phyloP scores from a whole-genome alignment of 2,888 invertebrate species.

The Drosophila koepferae region DNA sequence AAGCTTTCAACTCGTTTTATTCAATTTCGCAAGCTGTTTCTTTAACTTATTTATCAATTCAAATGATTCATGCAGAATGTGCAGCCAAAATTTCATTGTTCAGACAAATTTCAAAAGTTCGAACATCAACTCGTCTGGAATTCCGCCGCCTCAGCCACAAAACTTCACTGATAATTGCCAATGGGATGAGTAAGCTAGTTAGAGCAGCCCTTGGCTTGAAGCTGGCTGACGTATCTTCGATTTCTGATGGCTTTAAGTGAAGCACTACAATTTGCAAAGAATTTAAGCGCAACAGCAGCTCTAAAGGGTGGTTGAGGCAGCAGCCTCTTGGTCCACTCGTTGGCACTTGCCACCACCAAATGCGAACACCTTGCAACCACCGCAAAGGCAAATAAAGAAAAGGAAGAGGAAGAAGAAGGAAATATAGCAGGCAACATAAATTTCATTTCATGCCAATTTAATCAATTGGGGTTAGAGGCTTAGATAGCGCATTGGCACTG shows the following conservation, averaged over 20 bases:
- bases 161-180: conserved; percentile 31
- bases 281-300: conserved; percentile 36
- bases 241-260: conserved; percentile 35
- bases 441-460: conserved; percentile 80
- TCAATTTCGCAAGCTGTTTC: background rate
- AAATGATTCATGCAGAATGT: conserved; percentile 5
- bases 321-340: conserved; percentile 18
- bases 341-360: conserved; percentile 38
- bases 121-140: conserved; percentile 25
- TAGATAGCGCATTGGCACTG: conserved; percentile 28
- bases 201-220: conserved; percentile 31
- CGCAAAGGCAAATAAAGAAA: conserved; percentile 10
- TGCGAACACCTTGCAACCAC: conserved; percentile 61
- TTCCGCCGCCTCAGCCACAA: conserved; percentile 18
- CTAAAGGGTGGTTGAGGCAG: conserved; percentile 21
- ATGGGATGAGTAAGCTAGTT: conserved; percentile 6
- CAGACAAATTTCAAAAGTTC: conserved; percentile 20
- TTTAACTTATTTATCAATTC: conserved; percentile 7
- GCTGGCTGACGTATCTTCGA: background rate
- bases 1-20: background rate
- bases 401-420: background rate
- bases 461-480: conserved; percentile 74
- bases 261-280: conserved; percentile 29
- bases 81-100: conserved; percentile 13
- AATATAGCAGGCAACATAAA: conserved; percentile 64